Evolutionary conservation across 2,113 vertebrate genomes (phyloP).

Genomic region (Sorex araneus): DNA sequence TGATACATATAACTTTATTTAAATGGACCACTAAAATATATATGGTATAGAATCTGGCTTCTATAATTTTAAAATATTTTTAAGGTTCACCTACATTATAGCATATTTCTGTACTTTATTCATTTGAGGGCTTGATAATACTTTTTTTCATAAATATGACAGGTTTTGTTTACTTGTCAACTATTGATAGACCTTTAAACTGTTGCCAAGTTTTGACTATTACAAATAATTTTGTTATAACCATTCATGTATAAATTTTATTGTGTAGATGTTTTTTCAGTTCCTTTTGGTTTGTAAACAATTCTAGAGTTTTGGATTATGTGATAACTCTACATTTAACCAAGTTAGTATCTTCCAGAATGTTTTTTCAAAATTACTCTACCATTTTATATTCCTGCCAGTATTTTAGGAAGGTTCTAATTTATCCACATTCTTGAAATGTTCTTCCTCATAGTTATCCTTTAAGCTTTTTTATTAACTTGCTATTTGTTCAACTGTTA

Average conservation of each 20-base stretch:
- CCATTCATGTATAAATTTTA: not conserved
- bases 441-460: not conserved
- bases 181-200: not conserved
- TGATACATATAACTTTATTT: not conserved
- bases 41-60: not conserved
- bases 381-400: not conserved
- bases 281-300: not conserved
- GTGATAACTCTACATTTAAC: not conserved
- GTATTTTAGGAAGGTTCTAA: not conserved
- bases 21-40: not conserved
- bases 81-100: not conserved
- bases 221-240: too few relatives aligned
- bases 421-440: not conserved
- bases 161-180: not conserved
- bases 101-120: not conserved
- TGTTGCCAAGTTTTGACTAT: too few relatives aligned
- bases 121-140: not conserved
- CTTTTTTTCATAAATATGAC: not conserved
- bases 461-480: slow-evolving; percentile 34
- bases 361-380: not conserved
- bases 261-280: not conserved
- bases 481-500: not conserved
- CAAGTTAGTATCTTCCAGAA: too few relatives aligned
- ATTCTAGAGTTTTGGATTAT: not conserved
- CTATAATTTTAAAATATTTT: slow-evolving; percentile 4